Evolutionary conservation across 2,888 invertebrate species (phyloP).

Genomic region (Anagyrus pseudococci): DNA sequence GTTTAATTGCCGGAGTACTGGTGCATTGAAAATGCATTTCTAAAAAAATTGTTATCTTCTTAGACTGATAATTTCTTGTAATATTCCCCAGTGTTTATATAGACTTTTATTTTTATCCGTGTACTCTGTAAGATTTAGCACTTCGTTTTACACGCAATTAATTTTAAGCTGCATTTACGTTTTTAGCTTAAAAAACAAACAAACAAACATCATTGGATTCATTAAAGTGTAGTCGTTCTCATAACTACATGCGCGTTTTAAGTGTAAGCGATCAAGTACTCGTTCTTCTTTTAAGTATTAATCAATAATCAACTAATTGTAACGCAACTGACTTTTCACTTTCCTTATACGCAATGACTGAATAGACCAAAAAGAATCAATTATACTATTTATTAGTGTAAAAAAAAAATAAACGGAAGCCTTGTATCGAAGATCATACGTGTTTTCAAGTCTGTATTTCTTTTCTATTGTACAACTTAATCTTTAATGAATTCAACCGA

Average conservation of each 20-base stretch:
- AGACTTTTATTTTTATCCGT: slow-evolving; percentile 18
- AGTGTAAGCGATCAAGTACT: slow-evolving; percentile 13
- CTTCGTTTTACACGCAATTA: slow-evolving; percentile 9
- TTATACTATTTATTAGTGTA: slow-evolving; percentile 12
- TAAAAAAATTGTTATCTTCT: too few relatives aligned
- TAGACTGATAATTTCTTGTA: slow-evolving; percentile 27
- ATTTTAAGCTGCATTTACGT: slow-evolving; percentile 19
- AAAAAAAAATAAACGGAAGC: neutral
- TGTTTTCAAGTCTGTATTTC: neutral
- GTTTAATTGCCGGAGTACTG: too few relatives aligned
- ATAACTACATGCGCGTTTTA: slow-evolving; percentile 6
- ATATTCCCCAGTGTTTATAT: slow-evolving; percentile 25
- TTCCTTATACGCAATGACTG: slow-evolving; percentile 18
- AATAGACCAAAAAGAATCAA: slow-evolving; percentile 12
- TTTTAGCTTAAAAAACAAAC: too few relatives aligned
- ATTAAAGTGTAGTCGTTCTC: slow-evolving; percentile 16
- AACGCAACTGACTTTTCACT: slow-evolving; percentile 3
- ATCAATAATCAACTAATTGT: slow-evolving; percentile 15
- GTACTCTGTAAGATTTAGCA: too few relatives aligned
- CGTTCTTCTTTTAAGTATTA: slow-evolving; percentile 24
- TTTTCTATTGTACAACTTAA: slow-evolving; percentile 8
- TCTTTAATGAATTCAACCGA: slow-evolving; percentile 19
- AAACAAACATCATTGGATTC: slow-evolving; percentile 10
- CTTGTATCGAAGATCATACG: neutral
- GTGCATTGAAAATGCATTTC: too few relatives aligned